These are phyloP conservation scores for Diplosoma virens DNA, from an alignment of 23 tunicate species.

Conservation along the genomic window DNA sequence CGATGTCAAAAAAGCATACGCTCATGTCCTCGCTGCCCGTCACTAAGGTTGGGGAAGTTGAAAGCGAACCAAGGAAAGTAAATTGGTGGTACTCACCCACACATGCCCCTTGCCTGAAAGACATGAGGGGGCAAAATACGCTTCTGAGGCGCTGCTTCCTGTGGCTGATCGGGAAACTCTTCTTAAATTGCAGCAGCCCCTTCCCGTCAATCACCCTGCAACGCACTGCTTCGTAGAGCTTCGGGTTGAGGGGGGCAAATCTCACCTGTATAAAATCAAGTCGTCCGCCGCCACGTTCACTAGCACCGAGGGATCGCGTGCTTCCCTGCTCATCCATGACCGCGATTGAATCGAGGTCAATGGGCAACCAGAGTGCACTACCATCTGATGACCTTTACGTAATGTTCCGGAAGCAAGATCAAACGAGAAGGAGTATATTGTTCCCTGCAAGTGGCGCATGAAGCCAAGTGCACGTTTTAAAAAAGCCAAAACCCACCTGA, in stretches of 20 bases:
- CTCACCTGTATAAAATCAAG: conserved; percentile 45
- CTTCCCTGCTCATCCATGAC: conserved; percentile 91
- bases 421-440: conserved; percentile 66
- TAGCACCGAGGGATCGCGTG: conserved; percentile 84
- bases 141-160: conserved; percentile 46
- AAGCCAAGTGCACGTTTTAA: no score
- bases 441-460: no score
- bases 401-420: conserved; percentile 65
- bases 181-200: conserved; percentile 64
- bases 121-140: conserved; percentile 90
- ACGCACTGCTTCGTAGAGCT: no score
- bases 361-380: conserved; percentile 39
- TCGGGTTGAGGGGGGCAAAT: no score
- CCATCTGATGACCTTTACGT: conserved; percentile 76
- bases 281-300: conserved; percentile 62
- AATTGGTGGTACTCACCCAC: conserved; percentile 50
- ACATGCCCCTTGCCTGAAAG: conserved; percentile 89
- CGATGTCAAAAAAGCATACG: conserved; percentile 84
- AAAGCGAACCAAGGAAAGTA: neutral
- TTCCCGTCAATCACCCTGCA: conserved; percentile 66
- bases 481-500: conserved; percentile 13
- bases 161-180: conserved; percentile 63
- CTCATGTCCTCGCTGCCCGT: conserved; percentile 88
- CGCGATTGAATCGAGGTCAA: conserved; percentile 74
- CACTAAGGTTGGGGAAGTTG: conserved; percentile 42